Conservation (phyloP, 2,113 vertebrate genomes). For the Zapornia atra region DNA sequence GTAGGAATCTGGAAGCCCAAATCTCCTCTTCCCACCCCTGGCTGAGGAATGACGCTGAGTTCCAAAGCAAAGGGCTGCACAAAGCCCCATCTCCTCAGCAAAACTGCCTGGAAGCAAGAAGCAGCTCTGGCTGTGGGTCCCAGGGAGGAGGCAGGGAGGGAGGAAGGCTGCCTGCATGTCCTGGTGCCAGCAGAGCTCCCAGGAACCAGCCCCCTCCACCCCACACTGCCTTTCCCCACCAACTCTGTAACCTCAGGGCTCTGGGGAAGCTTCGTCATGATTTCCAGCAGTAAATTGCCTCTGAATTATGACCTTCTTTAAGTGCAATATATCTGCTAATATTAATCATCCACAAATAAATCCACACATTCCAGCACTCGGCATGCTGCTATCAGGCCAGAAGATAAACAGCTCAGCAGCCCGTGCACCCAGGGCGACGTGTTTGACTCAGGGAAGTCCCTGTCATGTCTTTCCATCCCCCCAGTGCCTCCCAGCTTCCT, state of each 20-base stretch:
- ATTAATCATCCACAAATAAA: slow-evolving; percentile 53
- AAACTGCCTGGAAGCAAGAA: not conserved
- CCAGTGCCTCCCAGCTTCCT: not conserved
- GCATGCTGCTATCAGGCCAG: not conserved
- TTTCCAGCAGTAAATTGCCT: not conserved
- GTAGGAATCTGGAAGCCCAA: not conserved
- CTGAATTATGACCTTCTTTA: slow-evolving; percentile 31
- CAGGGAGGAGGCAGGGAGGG: not conserved
- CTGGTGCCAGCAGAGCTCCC: not conserved
- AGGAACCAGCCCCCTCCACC: rapidly evolving
- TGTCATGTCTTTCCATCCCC: not conserved
- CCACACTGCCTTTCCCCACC: not conserved
- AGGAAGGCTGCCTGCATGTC: not conserved
- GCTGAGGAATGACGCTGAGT: not conserved
- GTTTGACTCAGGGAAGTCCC: not conserved
- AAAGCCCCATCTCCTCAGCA: not conserved
- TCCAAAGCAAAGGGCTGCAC: not conserved
- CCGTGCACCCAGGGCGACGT: not conserved
- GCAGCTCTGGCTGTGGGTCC: not conserved
- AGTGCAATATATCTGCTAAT: slow-evolving; percentile 11
- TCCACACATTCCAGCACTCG: not conserved
- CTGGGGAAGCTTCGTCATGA: not conserved
- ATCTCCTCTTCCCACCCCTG: not conserved
- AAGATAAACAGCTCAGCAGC: slow-evolving; percentile 12
- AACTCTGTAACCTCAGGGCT: not conserved